Conservation (phyloP, 2,113 vertebrate species). For the Cynoglossus semilaevis region DNA sequence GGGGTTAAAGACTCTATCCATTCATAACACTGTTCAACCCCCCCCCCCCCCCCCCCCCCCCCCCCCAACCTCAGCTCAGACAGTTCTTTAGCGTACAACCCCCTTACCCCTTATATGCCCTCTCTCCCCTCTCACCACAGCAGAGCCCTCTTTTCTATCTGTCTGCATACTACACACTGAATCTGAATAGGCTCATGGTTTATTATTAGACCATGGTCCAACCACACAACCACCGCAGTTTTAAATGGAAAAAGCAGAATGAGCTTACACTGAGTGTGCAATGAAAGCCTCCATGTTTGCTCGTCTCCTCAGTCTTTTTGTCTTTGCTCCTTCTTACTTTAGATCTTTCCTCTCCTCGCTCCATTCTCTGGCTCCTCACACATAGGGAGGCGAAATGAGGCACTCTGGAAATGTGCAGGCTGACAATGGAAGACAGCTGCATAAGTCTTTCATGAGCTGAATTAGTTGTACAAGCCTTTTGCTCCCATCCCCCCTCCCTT, state of each 20-base stretch:
- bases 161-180: slow-evolving; percentile 44
- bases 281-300: slow-evolving; percentile 51
- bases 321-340: slow-evolving; percentile 37
- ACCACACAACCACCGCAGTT: slow-evolving; percentile 52
- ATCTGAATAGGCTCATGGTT: slow-evolving; percentile 53
- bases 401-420: slow-evolving; percentile 76
- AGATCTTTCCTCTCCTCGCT: slow-evolving; percentile 43
- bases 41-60: slow-evolving; percentile 25
- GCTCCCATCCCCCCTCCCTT: slow-evolving; percentile 62
- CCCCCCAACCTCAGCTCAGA: slow-evolving; percentile 59
- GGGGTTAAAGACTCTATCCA: slow-evolving; percentile 77
- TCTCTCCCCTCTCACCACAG: slow-evolving; percentile 50
- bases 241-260: slow-evolving; percentile 46
- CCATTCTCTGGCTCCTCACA: slow-evolving; percentile 61
- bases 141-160: slow-evolving; percentile 48
- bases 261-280: slow-evolving; percentile 29
- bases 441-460: slow-evolving; percentile 79
- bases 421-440: slow-evolving; percentile 81
- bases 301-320: slow-evolving; percentile 20
- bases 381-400: slow-evolving; percentile 76
- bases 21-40: slow-evolving; percentile 68
- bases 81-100: slow-evolving; percentile 44
- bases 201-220: slow-evolving; percentile 69
- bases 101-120: slow-evolving; percentile 63
- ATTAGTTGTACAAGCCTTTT: slow-evolving; percentile 73